Evolutionary conservation across 2,797 vertebrate genomes (phyloP).

Genomic region (Neosalanx taihuensis): DNA sequence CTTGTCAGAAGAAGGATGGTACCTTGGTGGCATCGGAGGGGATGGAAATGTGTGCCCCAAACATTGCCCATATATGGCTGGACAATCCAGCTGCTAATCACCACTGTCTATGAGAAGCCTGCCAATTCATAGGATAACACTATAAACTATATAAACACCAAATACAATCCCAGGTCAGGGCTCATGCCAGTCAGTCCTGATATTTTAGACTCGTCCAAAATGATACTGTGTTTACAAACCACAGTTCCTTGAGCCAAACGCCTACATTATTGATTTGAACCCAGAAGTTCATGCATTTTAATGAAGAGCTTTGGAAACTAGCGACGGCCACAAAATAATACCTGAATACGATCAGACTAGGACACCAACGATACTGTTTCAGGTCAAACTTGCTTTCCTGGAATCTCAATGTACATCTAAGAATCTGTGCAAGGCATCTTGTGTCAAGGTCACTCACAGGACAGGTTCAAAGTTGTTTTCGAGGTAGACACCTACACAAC

Average conservation of each 20-base stretch:
- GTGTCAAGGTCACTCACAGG: background rate
- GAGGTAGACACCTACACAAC: background rate
- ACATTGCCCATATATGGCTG: background rate
- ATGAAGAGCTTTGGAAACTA: conserved; percentile 42
- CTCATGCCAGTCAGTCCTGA: background rate
- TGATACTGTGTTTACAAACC: background rate
- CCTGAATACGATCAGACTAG: conserved; percentile 40
- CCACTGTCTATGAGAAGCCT: too few species aligned
- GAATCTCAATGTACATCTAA: conserved; percentile 32
- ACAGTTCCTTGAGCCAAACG: conserved; percentile 28
- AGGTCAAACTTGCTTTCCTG: conserved; percentile 34
- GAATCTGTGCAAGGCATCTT: background rate
- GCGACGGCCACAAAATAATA: conserved; percentile 28
- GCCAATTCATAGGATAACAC: too few species aligned
- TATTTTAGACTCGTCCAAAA: background rate
- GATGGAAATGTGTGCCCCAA: background rate
- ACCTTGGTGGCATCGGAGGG: background rate
- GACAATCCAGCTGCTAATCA: background rate
- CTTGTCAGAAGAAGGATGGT: background rate
- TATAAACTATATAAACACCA: too few species aligned
- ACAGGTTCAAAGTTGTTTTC: background rate
- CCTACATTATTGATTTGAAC: conserved; percentile 43
- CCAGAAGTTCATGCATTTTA: conserved; percentile 38
- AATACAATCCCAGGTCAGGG: background rate
- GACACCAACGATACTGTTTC: conserved; percentile 12